Base-by-base conservation (phyloP, 2,113 vertebrate genomes). In the Sinocyclocheilus anshuiensis region DNA sequence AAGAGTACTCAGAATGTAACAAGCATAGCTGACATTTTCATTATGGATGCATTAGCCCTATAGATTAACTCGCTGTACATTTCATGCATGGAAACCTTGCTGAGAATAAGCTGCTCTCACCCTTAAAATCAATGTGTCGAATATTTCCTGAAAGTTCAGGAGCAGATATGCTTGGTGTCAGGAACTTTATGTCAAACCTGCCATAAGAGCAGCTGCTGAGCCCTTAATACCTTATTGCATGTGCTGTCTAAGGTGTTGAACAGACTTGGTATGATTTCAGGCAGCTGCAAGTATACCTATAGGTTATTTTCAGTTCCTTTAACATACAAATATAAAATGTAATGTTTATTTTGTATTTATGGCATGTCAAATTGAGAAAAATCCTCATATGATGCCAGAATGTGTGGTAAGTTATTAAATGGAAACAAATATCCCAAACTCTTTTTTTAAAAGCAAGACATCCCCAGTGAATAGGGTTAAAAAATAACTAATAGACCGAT, bases 121-220 rank as follows among this genome's bases (percentile, higher is more conserved):
- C 2, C 10, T 29, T 71, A 20, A 48, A 71, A 71, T 36, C 15
- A 9, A 77, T 53, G 75, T 53, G 45, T 26, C 0, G 24, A 55
- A 55, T 48, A 50, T 29, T 76, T 77, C 24, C 24, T 77, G 22
- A 16, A 16, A 77, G 45, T 53, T 53, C 7, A 55, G 48, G 22
- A 76, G 74, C 12, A 48, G 72, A 6, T 16, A 26, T 77, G 75
- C 0, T 18, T 53, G 26, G 15, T 50, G 48, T 55, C 75, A 57
- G 26, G 53, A 22, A 12, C 77, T n/a, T 59, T 36, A 57, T 78
- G 53, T 79, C 29, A 79, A 79, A 79, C 77, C 53, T 59, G 77
- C 18, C 77, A 22, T 22, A 59, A 3, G 20, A 59, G 20, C 20
- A 79, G 11, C 53, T 39, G 22, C 10, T 59, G 20, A 79, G 53